Evolutionary conservation across 2,113 vertebrate species (phyloP).

Genomic region (Thalassoma bifasciatum): DNA sequence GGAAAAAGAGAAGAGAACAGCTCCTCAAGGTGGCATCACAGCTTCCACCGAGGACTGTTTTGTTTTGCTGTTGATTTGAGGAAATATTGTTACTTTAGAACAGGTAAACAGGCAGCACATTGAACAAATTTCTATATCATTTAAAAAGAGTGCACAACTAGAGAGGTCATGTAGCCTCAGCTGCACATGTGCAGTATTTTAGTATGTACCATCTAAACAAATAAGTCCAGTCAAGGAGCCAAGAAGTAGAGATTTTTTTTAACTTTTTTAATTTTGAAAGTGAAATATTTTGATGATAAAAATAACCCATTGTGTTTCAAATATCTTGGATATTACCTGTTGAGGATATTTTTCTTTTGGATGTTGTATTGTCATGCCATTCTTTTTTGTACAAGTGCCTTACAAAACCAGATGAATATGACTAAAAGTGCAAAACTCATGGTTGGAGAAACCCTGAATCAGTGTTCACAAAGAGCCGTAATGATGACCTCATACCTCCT

Average conservation of each 20-base stretch:
- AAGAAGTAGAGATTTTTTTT: neutral
- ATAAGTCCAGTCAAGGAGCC: neutral
- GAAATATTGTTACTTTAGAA: too few relatives aligned
- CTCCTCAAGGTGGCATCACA: neutral
- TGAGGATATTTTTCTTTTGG: neutral
- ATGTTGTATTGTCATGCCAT: neutral
- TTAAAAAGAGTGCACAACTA: neutral
- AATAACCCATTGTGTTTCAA: neutral
- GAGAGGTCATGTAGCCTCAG: neutral
- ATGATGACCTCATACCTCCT: neutral
- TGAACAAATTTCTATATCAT: constrained; percentile 6
- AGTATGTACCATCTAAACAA: neutral
- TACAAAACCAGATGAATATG: neutral
- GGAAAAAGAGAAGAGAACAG: constrained; percentile 4
- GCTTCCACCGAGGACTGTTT: too few relatives aligned
- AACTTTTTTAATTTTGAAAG: neutral
- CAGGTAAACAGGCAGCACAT: neutral
- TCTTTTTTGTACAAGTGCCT: constrained; percentile 7
- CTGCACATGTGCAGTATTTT: constrained; percentile 10
- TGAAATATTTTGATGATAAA: neutral
- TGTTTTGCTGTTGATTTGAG: too few relatives aligned
- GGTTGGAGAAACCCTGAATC: neutral
- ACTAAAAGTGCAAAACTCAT: neutral
- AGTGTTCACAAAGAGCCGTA: constrained; percentile 23
- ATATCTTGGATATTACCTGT: constrained; percentile 7